Evolutionary conservation across 1,140 invertebrate genomes (phyloP), one percentile per base, ranked within the genome.

Genomic region (Coenobita brevimanus): DNA sequence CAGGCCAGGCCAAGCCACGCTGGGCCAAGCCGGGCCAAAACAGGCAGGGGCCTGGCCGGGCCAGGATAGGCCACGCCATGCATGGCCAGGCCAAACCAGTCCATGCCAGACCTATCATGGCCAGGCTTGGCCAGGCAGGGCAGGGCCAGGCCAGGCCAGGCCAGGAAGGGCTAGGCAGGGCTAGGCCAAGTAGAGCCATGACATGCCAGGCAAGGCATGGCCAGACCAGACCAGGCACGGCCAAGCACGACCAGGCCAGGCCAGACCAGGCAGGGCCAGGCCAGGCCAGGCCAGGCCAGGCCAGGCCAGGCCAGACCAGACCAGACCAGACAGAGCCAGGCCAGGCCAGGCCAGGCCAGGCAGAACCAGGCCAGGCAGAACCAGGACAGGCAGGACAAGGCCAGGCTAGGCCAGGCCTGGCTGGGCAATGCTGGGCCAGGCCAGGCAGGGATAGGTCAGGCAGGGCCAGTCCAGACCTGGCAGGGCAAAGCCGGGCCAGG

Each of bases 1-100:
- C 73, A 76, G 30, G 73, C 73, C 73, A 76, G 30, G 73, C 73
- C 73, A 76, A 43, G 73, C 73, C 73, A 76, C 13, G 73, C 73
- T 13, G 41, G 30, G 36, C 73, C 73, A 76, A 43, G 73, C 36
- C 21, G 41, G 17, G 36, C 73, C 73, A 76, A 43, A 38, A 33
- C 73, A 76, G 38, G 73, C 73, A 8, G 41, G 30, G 73, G 62
- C 62, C 62, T 24, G 62, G 62, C 62, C 62, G 30, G 62, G 62
- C 62, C 62, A 64, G 62, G 62, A n/a, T 30, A 64, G 62, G 62
- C 62, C 62, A 64, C n/a, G 62, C 62, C 62, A 64, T n/a, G 62
- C 62, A n/a, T 24, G 62, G 62, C 62, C 62, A 64, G 62, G 62
- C 62, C 62, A 64, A 30, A 30, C 62, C 62, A 64, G 62, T n/a